Percentiles rank a stretch among this genome's conserved stretches.
These are phyloP conservation scores for Melanaphis sacchari DNA, from an alignment of 1,140 invertebrate genomes.

Conservation along the genomic window DNA sequence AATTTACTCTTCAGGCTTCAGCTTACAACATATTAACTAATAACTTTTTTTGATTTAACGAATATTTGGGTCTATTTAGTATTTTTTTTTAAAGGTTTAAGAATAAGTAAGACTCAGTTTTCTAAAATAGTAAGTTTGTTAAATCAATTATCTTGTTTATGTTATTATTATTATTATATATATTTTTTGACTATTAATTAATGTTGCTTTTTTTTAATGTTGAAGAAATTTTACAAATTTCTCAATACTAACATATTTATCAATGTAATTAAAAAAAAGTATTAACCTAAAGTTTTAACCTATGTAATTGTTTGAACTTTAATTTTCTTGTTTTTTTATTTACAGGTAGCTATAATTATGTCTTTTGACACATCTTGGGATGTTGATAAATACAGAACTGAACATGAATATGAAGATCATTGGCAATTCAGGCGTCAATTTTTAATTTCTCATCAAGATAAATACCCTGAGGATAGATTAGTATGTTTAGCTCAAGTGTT, in stretches of 20 bases:
- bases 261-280: not conserved
- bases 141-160: not conserved
- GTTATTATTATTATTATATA: not conserved
- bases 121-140: not conserved
- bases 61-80: not conserved
- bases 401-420: conserved; percentile 82
- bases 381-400: conserved; percentile 71
- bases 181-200: not conserved
- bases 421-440: conserved; percentile 82
- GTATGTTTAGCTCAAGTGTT: conserved; percentile 84
- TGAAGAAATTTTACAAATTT: no score
- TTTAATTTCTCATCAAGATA: conserved; percentile 74
- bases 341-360: conserved; percentile 54
- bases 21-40: not conserved
- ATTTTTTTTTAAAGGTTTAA: not conserved
- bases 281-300: no score
- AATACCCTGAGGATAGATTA: conserved; percentile 76
- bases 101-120: not conserved
- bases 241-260: not conserved
- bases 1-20: not conserved
- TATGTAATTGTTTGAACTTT: not conserved
- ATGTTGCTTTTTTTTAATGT: not conserved
- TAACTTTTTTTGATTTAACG: not conserved
- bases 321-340: not conserved
- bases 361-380: conserved; percentile 67